Evolutionary conservation across 2,888 invertebrate species (phyloP).

Genomic region (Lasioglossum vierecki): DNA sequence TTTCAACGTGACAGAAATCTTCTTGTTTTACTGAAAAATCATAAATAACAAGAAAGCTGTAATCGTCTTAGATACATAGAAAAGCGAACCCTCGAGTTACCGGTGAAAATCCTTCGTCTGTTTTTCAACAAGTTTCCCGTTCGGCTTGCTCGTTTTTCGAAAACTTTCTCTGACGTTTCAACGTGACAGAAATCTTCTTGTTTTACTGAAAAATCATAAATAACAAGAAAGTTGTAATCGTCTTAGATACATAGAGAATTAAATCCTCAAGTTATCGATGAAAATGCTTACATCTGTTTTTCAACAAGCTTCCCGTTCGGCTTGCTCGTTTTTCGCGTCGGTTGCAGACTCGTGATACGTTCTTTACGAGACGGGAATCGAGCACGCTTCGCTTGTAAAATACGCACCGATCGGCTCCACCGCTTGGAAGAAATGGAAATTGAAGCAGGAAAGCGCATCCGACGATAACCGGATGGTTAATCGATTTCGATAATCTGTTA

Average conservation of each 20-base stretch:
- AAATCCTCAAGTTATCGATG: too few species aligned
- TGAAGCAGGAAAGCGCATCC: conserved; percentile 30
- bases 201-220: not conserved
- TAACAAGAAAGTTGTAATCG: not conserved
- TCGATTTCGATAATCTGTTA: conserved; percentile 28
- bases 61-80: not conserved
- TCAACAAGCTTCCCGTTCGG: not conserved
- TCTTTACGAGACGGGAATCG: conserved; percentile 54
- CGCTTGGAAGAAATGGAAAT: conserved; percentile 22
- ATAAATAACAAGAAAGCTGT: not conserved
- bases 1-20: too few species aligned
- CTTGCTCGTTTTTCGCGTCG: not conserved
- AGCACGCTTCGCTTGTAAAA: conserved; percentile 20
- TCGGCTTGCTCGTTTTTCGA: not conserved
- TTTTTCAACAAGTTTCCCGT: conserved; percentile 21
- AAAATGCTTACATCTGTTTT: not conserved
- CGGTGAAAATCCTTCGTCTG: not conserved
- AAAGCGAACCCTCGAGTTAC: too few species aligned
- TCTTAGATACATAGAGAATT: not conserved
- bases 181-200: not conserved
- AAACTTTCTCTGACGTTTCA: not conserved
- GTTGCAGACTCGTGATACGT: conserved; percentile 22
- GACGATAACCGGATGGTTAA: conserved; percentile 35
- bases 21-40: too few species aligned
- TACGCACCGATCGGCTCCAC: not conserved